Base-by-base conservation (phyloP, 2,113 vertebrate species). In the Hippocampus mohnikei region DNA sequence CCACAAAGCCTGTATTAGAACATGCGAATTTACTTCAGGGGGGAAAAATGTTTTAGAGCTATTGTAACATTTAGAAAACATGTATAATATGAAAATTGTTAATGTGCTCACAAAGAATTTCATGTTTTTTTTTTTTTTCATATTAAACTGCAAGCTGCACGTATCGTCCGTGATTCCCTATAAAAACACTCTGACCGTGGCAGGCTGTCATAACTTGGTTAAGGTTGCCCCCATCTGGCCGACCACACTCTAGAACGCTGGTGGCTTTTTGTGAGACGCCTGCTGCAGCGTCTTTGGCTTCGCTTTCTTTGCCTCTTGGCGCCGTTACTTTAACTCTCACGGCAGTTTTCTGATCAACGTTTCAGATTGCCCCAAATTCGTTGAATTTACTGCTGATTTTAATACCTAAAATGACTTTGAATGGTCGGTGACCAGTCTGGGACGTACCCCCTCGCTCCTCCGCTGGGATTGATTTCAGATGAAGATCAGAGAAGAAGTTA, bases 211-310 rank as follows among this genome's bases (percentile, higher is more conserved):
- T 92, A 91, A 83, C 81, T 92, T 91, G 85, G 91, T 76, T 88
- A 91, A 93, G 90, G 87, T 80, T 90, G 93, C 92, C 93, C 92
- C 93, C 93, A 88, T 73, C 91, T 93, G 93, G 93, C 75, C 83
- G 81, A 66, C 69, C 55, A 75, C 76, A 73, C 56, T 55, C 79
- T 50, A 58, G 15, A 72, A 66, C 48, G 37, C 20, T 69, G 37
- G 48, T 27, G 27, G 46, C 13, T 59, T 60, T 40, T 37, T 59
- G 41, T 68, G 70, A 69, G 71, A 69, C 5, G 66, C 71, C 7
- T 65, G 65, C n/a, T 50, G 37, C 40, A 68, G 55, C 75, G 73
- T 60, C 66, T 77, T 73, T 81, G 68, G 41, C 69, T 75, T 37
- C 16, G 55, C 53, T 41, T 21, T 58, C 50, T 71, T 7, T 48